Evolutionary conservation across 2,888 invertebrate species (phyloP).

Genomic region (Coleophora deauratella): DNA sequence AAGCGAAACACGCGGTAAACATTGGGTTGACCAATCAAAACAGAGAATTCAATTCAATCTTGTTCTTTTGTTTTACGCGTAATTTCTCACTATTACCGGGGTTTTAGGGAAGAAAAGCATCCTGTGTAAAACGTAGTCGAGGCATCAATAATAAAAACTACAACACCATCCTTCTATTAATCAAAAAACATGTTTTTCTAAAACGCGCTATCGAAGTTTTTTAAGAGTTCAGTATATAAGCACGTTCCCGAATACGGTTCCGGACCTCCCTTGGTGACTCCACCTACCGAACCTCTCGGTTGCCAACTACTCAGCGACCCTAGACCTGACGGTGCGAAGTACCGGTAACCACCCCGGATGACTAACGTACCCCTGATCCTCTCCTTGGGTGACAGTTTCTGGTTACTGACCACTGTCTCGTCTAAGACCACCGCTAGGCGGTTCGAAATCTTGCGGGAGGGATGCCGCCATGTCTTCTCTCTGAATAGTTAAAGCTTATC

Average conservation of each 20-base stretch:
- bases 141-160: no score
- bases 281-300: slow-evolving; percentile 6
- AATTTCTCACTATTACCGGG: no score
- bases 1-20: no score
- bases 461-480: neutral
- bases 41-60: no score
- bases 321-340: slow-evolving; percentile 5
- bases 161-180: no score
- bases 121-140: no score
- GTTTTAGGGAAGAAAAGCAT: no score
- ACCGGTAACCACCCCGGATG: slow-evolving; percentile 4
- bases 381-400: slow-evolving; percentile 8
- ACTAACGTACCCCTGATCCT: slow-evolving; percentile 4
- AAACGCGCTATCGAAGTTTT: slow-evolving; percentile 9
- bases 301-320: slow-evolving; percentile 3
- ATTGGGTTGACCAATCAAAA: no score
- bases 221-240: slow-evolving; percentile 2
- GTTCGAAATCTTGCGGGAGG: slow-evolving; percentile 8
- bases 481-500: neutral
- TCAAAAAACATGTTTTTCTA: neutral
- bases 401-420: slow-evolving; percentile 6
- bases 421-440: slow-evolving; percentile 1
- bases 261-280: slow-evolving; percentile 10
- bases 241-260: neutral
- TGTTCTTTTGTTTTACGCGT: no score